Base-by-base conservation (phyloP, 2,113 vertebrate genomes). In the Todiramphus chloris region DNA sequence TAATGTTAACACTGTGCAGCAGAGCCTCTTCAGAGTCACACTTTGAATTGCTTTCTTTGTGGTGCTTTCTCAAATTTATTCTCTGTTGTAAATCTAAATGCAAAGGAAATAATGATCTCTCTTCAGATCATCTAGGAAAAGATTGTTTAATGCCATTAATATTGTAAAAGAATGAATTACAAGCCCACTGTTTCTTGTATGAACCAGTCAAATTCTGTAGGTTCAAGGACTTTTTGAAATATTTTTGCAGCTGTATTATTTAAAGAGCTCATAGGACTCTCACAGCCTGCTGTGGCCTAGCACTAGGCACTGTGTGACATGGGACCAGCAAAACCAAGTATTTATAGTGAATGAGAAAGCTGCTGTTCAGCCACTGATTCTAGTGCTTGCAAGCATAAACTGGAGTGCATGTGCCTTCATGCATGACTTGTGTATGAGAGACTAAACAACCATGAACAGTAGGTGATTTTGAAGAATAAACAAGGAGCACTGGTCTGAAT, bases 291-390 rank as follows among this genome's bases (percentile, higher is more conserved):
- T 80, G 39, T 46, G 44, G 41, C 16, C 50, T 1, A 4, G 41
- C 20, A 35, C 41, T 58, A 41, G 17, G 24, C 0, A 0, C 55
- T 17, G 0, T 8, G 2, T 37, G 48, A 3, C 35, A 81, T 11
- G 5, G 18, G 10, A 73, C 16, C 17, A 60, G 20, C 11, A 91
- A 83, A 66, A 19, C 13, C 23, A 0, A 5, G 9, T 62, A 12
- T 41, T 67, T 41, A 6, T 8, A 44, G 7, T 3, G 11, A 76
- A 6, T 9, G 14, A 70, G 50, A 78, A 78, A 53, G 6, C 9
- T 62, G 20, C 7, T 46, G 19, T 39, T 78, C 60, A 67, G 66
- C 10, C 24, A 6, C 21, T 13, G 6, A 31, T 73, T 55, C 56
- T 17, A 13, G 11, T 9, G 5, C 20, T 82, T 41, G 16, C 9